Base-by-base conservation (phyloP, 2,797 vertebrate genomes). In the Synanceia verrucosa region DNA sequence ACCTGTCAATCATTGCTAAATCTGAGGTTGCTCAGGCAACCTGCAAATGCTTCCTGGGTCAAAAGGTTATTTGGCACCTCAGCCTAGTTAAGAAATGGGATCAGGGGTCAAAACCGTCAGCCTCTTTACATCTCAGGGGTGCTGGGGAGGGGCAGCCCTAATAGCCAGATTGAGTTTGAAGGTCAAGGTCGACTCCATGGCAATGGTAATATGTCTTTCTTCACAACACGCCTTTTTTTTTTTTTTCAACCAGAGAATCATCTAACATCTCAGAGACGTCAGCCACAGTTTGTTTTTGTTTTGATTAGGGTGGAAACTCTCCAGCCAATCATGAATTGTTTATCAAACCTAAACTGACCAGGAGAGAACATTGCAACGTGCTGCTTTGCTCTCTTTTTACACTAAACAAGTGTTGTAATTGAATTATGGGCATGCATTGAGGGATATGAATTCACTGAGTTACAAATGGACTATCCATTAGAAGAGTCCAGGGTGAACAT, bases 11-110 rank as follows among this genome's bases (percentile, higher is more conserved):
- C 92, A 93, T 76, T 75, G 69, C 86, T 83, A 92, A 92, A 94
- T 92, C 89, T 86, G 92, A 78, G 87, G 92, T 94, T 94, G 89
- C 94, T 91, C 70, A 79, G 93, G 92, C 92, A 94, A 95, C 91
- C 90, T 86, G 86, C 84, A 89, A 93, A 93, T 92, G 91, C 92
- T 94, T 94, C 93, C 92, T 94, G 93, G 93, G 94, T 94, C 93
- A 93, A 92, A 92, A 94, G 93, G 93, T 94, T 91, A 93, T 91
- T 90, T 89, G 88, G 91, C 91, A 94, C 91, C 93, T 94, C 88
- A 89, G 92, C 90, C 92, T 94, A 93, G 93, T 95, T 94, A 95
- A 94, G 93, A 95, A 94, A 94, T 93, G 90, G 91, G 94, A 94
- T 94, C 92, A 94, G 91, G 88, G 94, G 94, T 95, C 93, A 95